Conservation (phyloP, 2,888 invertebrate species). For the Arenicola marina region DNA sequence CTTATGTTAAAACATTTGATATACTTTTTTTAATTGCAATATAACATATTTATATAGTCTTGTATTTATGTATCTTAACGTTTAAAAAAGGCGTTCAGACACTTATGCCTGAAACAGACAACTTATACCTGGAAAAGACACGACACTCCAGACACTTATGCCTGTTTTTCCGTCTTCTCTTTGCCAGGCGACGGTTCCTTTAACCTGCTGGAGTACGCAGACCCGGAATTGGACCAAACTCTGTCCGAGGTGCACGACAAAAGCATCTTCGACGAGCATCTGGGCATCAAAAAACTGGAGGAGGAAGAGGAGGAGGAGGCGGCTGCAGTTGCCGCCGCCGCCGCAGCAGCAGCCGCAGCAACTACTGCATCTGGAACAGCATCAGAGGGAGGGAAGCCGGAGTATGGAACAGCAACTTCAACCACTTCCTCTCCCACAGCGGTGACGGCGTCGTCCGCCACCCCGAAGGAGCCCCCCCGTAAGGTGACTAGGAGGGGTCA, state of each 20-base stretch:
- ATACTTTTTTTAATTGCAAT: no score
- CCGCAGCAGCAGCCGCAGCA: not conserved
- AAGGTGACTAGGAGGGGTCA: no score
- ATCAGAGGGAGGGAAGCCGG: not conserved
- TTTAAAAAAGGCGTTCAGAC: no score
- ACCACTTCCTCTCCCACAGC: not conserved
- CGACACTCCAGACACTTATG: no score
- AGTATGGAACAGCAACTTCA: not conserved
- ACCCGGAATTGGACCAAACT: slow-evolving; percentile 83
- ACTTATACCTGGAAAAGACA: no score
- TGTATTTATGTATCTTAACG: no score
- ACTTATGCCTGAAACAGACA: no score
- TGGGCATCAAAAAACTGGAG: slow-evolving; percentile 65
- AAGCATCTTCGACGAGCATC: slow-evolving; percentile 79
- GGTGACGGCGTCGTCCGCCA: not conserved
- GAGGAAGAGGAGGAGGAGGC: not conserved
- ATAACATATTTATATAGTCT: no score
- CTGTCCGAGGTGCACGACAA: slow-evolving; percentile 70
- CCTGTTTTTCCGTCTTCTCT: no score
- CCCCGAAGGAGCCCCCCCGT: no score
- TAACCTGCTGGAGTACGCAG: slow-evolving; percentile 93
- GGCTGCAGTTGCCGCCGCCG: not conserved
- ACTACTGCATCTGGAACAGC: not conserved
- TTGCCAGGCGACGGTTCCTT: slow-evolving; percentile 76
- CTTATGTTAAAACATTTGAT: no score